These are phyloP conservation scores for Cheilosia soror DNA, from an alignment of 2,888 invertebrate genomes.

Conservation along the genomic window DNA sequence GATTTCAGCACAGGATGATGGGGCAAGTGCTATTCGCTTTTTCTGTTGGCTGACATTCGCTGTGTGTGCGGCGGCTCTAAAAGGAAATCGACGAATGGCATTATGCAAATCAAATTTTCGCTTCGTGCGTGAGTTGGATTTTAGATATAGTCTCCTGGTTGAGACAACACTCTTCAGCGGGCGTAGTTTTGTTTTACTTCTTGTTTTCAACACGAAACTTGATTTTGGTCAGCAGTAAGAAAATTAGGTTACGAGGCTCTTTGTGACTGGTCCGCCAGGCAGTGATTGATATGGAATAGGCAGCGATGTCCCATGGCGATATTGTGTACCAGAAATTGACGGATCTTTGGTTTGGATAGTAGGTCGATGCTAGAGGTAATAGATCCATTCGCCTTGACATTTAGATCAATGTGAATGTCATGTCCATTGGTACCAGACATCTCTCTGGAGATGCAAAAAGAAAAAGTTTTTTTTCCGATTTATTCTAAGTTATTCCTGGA, in stretches of 20 bases:
- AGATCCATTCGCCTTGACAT: background rate
- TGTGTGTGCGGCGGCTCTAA: background rate
- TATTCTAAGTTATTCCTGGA: too few relatives aligned
- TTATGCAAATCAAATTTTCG: conserved; percentile 62
- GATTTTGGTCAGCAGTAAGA: conserved; percentile 22
- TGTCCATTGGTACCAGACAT: background rate
- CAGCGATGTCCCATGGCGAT: conserved; percentile 9
- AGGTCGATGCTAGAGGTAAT: background rate
- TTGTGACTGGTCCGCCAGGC: background rate
- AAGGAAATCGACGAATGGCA: conserved; percentile 34
- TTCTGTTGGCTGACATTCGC: conserved; percentile 10
- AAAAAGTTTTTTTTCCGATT: too few relatives aligned
- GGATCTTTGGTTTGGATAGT: background rate
- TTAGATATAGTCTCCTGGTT: conserved; percentile 7
- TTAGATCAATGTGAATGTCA: background rate
- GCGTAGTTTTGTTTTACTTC: background rate
- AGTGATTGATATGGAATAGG: background rate
- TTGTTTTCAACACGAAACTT: conserved; percentile 14
- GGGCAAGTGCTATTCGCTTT: too few relatives aligned
- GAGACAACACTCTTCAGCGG: conserved; percentile 3
- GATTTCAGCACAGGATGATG: background rate
- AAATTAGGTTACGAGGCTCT: conserved; percentile 60
- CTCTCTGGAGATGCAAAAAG: too few relatives aligned
- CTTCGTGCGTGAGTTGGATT: conserved; percentile 37
- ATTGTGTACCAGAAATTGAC: conserved; percentile 1